These are phyloP conservation scores for Monochamus alternatus DNA, from an alignment of 2,888 invertebrate species.

Conservation along the genomic window DNA sequence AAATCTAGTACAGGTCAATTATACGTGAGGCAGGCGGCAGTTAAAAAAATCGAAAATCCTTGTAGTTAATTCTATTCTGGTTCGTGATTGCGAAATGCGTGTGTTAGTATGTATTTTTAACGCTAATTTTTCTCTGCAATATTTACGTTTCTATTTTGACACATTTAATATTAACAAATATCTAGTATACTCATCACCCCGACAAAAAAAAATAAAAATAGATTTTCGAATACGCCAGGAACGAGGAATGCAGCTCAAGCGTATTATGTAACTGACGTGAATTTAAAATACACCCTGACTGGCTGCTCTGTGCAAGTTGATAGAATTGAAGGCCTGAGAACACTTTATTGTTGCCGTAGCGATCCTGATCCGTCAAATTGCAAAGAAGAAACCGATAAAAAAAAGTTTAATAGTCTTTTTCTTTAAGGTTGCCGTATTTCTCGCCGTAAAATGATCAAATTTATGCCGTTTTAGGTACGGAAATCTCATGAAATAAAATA, in stretches of 20 bases:
- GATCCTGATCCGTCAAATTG: too few relatives aligned
- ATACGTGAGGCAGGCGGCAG: background rate
- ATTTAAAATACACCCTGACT: too few relatives aligned
- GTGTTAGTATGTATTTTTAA: constrained; percentile 17
- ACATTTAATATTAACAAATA: constrained; percentile 22
- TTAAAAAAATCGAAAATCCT: constrained; percentile 23
- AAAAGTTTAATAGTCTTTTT: too few relatives aligned
- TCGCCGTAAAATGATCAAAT: too few relatives aligned
- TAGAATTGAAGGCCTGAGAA: too few relatives aligned
- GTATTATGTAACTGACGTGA: constrained; percentile 5
- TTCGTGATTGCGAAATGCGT: constrained; percentile 19
- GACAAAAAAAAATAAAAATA: constrained; percentile 5
- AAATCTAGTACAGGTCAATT: constrained; percentile 15
- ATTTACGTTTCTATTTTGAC: constrained; percentile 31
- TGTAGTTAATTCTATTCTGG: constrained; percentile 22
- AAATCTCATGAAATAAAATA: too few relatives aligned
- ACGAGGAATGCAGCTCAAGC: constrained; percentile 9
- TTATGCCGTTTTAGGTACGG: too few relatives aligned
- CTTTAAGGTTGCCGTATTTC: too few relatives aligned
- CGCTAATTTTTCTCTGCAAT: constrained; percentile 21
- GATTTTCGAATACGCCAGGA: constrained; percentile 10
- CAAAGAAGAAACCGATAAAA: too few relatives aligned
- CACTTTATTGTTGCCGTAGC: too few relatives aligned
- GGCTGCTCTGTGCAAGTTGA: too few relatives aligned
- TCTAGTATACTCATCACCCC: constrained; percentile 9